Conservation (phyloP, 2,888 invertebrate species). For the Agrochola circellaris region DNA sequence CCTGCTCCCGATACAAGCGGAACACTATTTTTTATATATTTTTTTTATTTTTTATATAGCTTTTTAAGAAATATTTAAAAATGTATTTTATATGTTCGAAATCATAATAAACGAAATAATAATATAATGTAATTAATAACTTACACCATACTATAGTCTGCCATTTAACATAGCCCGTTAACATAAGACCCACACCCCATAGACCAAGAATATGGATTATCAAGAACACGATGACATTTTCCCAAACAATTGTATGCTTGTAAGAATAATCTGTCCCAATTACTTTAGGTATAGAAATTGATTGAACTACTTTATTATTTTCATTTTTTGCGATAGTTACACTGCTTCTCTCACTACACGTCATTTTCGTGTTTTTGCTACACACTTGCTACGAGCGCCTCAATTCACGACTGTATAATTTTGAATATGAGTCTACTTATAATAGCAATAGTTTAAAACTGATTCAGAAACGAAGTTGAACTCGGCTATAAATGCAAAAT, state of each 20-base stretch:
- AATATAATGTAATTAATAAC: constrained; percentile 50
- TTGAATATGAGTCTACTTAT: constrained; percentile 10
- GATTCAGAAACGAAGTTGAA: constrained; percentile 34
- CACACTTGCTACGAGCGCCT: constrained; percentile 9
- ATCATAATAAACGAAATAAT: no score
- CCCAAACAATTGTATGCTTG: constrained; percentile 88
- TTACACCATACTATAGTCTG: constrained; percentile 77
- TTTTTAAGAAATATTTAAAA: no score
- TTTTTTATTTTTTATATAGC: no score
- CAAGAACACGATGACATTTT: constrained; percentile 91
- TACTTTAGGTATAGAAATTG: no score
- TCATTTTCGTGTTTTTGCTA: constrained; percentile 32
- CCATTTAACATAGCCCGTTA: constrained; percentile 69
- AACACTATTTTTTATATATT: no score
- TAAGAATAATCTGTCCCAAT: no score
- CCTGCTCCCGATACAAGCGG: no score
- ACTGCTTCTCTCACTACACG: neutral
- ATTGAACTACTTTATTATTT: no score
- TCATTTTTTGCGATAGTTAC: no score
- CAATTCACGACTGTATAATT: constrained; percentile 19
- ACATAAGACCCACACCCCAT: constrained; percentile 82
- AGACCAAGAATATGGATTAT: constrained; percentile 88
- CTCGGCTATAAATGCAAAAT: constrained; percentile 47
- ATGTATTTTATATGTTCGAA: no score
- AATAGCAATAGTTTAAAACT: constrained; percentile 27